Conservation (phyloP, 2,797 vertebrate genomes). For the Helicolenus hilgendorfi region DNA sequence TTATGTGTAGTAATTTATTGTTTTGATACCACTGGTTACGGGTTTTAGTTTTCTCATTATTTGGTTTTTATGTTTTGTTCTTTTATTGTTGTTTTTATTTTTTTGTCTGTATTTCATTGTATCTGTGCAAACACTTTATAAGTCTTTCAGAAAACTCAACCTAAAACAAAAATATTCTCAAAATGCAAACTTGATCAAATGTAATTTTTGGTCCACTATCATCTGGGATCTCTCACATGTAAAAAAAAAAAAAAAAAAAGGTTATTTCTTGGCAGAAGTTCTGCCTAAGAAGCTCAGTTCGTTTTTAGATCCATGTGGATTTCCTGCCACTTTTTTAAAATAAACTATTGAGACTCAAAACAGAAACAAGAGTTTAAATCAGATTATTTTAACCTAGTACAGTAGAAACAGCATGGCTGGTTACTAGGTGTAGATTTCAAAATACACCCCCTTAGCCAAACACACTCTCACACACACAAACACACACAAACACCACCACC, state of each 20-base stretch:
- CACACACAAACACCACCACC: constrained; percentile 13
- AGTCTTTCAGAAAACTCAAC: not conserved
- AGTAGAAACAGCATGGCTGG: constrained; percentile 27
- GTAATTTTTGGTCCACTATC: not conserved
- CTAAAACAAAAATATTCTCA: not conserved
- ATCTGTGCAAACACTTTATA: no score
- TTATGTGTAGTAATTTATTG: no score
- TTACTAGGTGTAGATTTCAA: constrained; percentile 11
- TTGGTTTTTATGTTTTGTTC: no score
- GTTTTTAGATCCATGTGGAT: not conserved
- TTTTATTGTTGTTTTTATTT: no score
- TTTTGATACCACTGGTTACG: no score
- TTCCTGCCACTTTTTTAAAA: constrained; percentile 22
- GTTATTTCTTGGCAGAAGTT: not conserved
- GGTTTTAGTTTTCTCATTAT: no score
- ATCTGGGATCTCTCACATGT: not conserved
- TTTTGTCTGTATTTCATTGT: no score
- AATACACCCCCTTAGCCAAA: constrained; percentile 23
- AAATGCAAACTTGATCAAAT: not conserved
- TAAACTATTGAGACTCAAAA: constrained; percentile 2
- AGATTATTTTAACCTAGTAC: not conserved
- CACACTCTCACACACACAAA: not conserved
- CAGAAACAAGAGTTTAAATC: not conserved
- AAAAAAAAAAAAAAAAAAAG: not conserved
- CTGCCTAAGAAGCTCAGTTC: not conserved